Evolutionary conservation across 2,888 invertebrate genomes (phyloP), one percentile per base, ranked within the genome.

Genomic region (Drosophila mimica): DNA sequence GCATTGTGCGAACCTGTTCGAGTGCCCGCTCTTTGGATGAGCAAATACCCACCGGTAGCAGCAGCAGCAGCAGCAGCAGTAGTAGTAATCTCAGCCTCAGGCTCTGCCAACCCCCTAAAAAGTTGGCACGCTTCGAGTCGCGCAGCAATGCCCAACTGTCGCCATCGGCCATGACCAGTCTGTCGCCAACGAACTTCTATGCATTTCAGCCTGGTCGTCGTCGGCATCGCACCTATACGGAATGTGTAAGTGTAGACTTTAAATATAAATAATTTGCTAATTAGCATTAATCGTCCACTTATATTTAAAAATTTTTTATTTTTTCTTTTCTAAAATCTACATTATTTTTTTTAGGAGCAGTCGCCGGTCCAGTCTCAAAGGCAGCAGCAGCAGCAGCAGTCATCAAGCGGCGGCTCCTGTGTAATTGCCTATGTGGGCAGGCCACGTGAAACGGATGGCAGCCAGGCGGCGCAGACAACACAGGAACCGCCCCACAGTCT

Each of bases 381-480:
- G 9, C 60, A 40, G 15, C 68, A 56, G 17, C 77, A 65, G 46
- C 65, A 64, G 31, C 70, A 74, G 8, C 85, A 75, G 48, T 33
- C 74, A 0, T 31, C 81, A 3, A 86, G 70, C 17, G 78, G 75
- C 4, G 82, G 82, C 0, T 77, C 90, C 15, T 88, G 89, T 38
- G 87, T 88, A 0, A 88, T 88, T 9, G 73, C 87, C 17, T 88
- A 88, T 61, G 87, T 90, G 34, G 87, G 87, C 4, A 70, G 90
- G 25, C 76, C 90, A 13, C 76, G 88, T 11, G 74, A 73, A 9
- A n/a, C 61, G 11, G 67, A 63, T 13, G 62, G 71, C 13, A 66
- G 57, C 4, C 53, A 53, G 25, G 34, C 30, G 15, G 48, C 53
- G 0, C 57, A 54, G 11, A 62, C 53, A 11, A 38, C 84, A 13